Base-by-base conservation (phyloP, 2,888 invertebrate species). In the Pachliopta kotzebuea region DNA sequence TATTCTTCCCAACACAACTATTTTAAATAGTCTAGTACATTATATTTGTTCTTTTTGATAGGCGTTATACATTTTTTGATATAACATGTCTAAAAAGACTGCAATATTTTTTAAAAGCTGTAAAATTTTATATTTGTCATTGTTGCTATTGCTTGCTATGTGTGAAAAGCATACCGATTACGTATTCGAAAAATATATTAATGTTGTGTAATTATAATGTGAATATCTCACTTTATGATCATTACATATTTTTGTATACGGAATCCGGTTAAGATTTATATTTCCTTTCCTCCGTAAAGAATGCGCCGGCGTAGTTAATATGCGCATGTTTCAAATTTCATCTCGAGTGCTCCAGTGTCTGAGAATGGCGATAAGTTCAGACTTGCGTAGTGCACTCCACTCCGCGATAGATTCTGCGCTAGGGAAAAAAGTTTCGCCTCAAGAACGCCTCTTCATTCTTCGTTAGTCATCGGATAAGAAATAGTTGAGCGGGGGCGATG, bases 401-500 rank as follows among this genome's bases (percentile, higher is more conserved):
- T 50, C 23, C 14, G n/a, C 49, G 24, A 55, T 63, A 54, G 54
- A 57, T 49, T 63, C 58, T 26, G 45, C 52, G 37, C 53, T 54
- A 54, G 53, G 37, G 50, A 52, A 62, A 63, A 58, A 62, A 63
- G 63, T 63, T 63, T 57, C 21, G 42, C 24, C 24, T 57, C 29
- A 60, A 60, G 52, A 56, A 65, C 56, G 42, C 52, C 60, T 56
- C 60, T 65, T 60, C 60, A 60, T 60, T 65, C 60, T 53, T 56
- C 60, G 56, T 65, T 56, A 65, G 64, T 60, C 60, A 63, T 59
- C 59, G 53, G 37, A 58, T 54, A 58, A 55, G 63, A 65, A 67
- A 68, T 68, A 66, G 68, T 67, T 65, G 62, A 59, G 63, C 45
- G 60, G 59, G 50, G 62, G 11, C 45, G 42, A 26, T 60, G 20